These are phyloP conservation scores for Otolemur crassicaudatus DNA, from an alignment of 2,797 vertebrate species.

Conservation along the genomic window DNA sequence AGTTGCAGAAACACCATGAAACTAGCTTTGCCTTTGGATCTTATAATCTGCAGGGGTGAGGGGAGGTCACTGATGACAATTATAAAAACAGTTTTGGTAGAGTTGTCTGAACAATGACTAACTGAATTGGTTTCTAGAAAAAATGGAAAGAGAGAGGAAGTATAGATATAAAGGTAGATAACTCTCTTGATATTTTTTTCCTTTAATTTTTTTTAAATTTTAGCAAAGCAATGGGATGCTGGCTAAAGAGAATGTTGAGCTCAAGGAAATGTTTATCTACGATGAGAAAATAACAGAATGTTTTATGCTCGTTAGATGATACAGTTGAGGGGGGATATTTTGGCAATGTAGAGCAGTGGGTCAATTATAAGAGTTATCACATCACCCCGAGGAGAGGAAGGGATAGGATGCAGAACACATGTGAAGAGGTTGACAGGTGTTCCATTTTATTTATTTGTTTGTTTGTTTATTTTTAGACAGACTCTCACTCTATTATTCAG, in stretches of 20 bases:
- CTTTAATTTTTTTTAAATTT: not conserved
- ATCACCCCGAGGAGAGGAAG: not conserved
- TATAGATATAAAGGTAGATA: not conserved
- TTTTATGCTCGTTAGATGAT: not conserved
- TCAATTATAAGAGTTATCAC: not conserved
- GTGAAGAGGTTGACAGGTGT: not conserved
- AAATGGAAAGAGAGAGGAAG: not conserved
- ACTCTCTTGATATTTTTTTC: not conserved
- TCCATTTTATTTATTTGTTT: not conserved
- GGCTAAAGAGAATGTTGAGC: not conserved
- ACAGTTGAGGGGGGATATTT: not conserved
- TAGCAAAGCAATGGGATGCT: not conserved
- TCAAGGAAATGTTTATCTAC: not conserved
- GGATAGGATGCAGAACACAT: not conserved
- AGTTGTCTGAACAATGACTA: not conserved
- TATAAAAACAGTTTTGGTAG: not conserved
- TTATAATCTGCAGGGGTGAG: not conserved
- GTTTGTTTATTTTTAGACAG: no score
- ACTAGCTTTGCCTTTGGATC: not conserved
- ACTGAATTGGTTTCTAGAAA: constrained; percentile 10
- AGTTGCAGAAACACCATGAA: not conserved
- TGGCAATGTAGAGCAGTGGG: not conserved
- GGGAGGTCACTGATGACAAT: not conserved
- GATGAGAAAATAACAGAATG: not conserved
- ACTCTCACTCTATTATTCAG: no score